A percentile compares a stretch with the other conserved stretches of the same genome.
These are phyloP conservation scores for Volucella bombylans DNA, from an alignment of 2,888 invertebrate species.

Conservation along the genomic window DNA sequence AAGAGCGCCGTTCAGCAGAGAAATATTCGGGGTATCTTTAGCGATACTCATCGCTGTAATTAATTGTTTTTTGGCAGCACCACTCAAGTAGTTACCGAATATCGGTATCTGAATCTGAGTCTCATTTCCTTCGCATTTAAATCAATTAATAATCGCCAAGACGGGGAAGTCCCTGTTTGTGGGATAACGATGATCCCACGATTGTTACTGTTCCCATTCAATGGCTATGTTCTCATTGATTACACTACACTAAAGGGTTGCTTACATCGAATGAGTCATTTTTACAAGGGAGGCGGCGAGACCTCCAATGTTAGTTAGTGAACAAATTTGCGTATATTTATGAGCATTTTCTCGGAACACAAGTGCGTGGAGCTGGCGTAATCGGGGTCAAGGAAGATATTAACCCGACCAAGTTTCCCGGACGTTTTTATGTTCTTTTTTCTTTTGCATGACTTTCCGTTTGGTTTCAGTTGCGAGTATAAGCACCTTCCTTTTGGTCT, in stretches of 20 bases:
- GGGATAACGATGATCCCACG: no score
- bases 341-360: not conserved
- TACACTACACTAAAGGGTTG: conserved; percentile 38
- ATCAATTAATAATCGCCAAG: conserved; percentile 48
- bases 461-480: not conserved
- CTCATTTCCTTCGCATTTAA: conserved; percentile 4
- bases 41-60: conserved; percentile 43
- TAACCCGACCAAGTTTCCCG: conserved; percentile 53
- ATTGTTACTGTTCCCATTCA: no score
- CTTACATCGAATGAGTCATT: conserved; percentile 59
- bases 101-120: conserved; percentile 7
- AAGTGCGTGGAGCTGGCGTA: conserved; percentile 28
- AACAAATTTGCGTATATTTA: conserved; percentile 44
- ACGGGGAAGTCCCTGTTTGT: not conserved
- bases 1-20: no score
- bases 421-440: conserved; percentile 9
- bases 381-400: conserved; percentile 68
- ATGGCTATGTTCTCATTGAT: no score
- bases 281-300: conserved; percentile 21
- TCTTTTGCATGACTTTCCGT: conserved; percentile 6
- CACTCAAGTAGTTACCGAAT: conserved; percentile 19
- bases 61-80: conserved; percentile 65
- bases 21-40: conserved; percentile 8
- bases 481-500: conserved; percentile 10
- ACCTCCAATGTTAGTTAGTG: not conserved